Base-by-base conservation (phyloP, 2,113 vertebrate genomes). In the Cheirogaleus medius region DNA sequence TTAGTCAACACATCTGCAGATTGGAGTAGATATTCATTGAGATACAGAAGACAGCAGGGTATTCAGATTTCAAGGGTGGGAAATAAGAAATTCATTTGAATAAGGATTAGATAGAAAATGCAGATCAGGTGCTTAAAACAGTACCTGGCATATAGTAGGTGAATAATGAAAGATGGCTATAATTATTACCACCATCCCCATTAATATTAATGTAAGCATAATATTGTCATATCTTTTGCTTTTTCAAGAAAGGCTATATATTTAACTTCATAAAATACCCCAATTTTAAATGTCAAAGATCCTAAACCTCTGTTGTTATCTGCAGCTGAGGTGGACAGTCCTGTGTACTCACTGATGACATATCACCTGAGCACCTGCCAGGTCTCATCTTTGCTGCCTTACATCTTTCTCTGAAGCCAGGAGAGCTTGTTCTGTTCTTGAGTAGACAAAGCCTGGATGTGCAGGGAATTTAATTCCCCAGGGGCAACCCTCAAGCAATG, bases 401-500 rank as follows among this genome's bases (percentile, higher is more conserved):
- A 27, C 8, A n/a, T 29, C 14, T 44, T 66, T 63, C 10, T 85
- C 23, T 37, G 49, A 76, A 81, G 10, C 54, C 11, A 8, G 18
- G 27, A 6, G 17, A 85, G 18, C 14, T 71, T 32, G 18, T 11
- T 91, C 8, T 34, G 11, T 42, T 95, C 20, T 69, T 37, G 56
- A 56, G 34, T 47, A 91, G 27, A 23, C 47, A 32, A 68, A 95
- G 6, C 66, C 17, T 37, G 23, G 56, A 63, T 14, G 8, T n/a
- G 77, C 0, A 68, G n/a, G 23, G 25, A 44, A 73, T 69, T 54
- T 69, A 96, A 69, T 47, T 91, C 29, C 49, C 17, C 54, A 21
- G 5, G 7, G 8, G 1, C 29, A 12, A 17, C 25, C 1, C 10
- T 96, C 39, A 52, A 21, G 0, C 3, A 52, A 0, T 49, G 60